phyloP scores from a whole-genome alignment of 1,140 invertebrate genomes.

The Lutraria rhynchaena region DNA sequence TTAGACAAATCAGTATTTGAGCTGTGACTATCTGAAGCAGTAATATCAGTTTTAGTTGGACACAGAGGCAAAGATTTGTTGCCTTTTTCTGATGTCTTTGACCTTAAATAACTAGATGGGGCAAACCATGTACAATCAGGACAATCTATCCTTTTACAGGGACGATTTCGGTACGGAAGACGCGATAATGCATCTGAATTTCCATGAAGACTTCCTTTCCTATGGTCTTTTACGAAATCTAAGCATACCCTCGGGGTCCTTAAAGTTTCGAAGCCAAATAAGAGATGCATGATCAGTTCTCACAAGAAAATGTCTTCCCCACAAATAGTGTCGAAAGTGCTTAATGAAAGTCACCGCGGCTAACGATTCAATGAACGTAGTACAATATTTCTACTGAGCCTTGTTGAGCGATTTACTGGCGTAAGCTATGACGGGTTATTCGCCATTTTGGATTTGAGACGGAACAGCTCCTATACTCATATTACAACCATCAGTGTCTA shows the following conservation, averaged over 20 bases:
- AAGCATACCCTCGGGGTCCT: slow-evolving; percentile 18
- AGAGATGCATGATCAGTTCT: slow-evolving; percentile 49
- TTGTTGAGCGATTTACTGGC: not conserved
- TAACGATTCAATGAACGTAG: slow-evolving; percentile 48
- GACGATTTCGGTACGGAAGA: not conserved
- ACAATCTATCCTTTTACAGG: too few species aligned
- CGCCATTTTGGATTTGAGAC: slow-evolving; percentile 19
- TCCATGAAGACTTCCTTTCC: not conserved
- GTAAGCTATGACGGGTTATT: slow-evolving; percentile 6
- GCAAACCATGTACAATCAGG: too few species aligned
- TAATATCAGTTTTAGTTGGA: not conserved
- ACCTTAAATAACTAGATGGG: slow-evolving; percentile 46
- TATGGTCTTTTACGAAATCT: too few species aligned
- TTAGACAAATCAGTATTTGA: too few species aligned
- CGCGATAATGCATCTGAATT: not conserved
- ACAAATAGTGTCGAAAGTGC: slow-evolving; percentile 23
- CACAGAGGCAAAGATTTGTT: not conserved
- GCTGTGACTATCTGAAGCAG: not conserved
- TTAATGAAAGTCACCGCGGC: slow-evolving; percentile 22
- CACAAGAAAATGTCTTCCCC: slow-evolving; percentile 16
- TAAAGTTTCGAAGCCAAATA: not conserved
- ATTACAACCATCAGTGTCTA: slow-evolving; percentile 34
- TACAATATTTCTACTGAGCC: slow-evolving; percentile 16
- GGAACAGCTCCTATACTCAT: slow-evolving; percentile 23
- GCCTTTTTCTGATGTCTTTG: slow-evolving; percentile 41